phyloP scores from a whole-genome alignment of 2,888 invertebrate species.

The Mylabris sibirica region DNA sequence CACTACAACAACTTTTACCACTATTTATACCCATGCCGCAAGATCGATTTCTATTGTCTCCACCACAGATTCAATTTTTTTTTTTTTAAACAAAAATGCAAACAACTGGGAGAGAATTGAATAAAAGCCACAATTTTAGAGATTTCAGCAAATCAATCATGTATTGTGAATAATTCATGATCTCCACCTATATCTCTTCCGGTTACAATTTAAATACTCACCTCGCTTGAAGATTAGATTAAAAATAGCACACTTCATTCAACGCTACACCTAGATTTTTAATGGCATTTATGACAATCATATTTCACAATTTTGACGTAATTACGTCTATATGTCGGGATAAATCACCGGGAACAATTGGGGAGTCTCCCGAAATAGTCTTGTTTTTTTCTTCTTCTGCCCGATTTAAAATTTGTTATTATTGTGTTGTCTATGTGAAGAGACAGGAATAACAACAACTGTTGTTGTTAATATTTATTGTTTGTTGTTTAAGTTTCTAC shows the following conservation, averaged over 20 bases:
- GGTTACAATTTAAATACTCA: too few species aligned
- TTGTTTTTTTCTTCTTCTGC: constrained; percentile 40
- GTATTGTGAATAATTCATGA: not conserved
- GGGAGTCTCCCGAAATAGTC: constrained; percentile 30
- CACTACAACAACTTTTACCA: constrained; percentile 47
- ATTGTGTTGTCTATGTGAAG: constrained; percentile 36
- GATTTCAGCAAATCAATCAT: not conserved
- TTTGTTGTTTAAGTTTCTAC: not conserved
- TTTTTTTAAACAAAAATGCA: not conserved
- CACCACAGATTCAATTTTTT: constrained; percentile 10
- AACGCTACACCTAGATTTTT: constrained; percentile 22
- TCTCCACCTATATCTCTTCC: too few species aligned
- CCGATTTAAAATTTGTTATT: constrained; percentile 41
- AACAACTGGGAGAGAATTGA: not conserved
- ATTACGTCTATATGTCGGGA: constrained; percentile 48
- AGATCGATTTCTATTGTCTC: constrained; percentile 46
- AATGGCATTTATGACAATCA: constrained; percentile 47
- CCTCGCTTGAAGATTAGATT: constrained; percentile 16
- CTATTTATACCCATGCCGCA: constrained; percentile 43
- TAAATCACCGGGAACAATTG: constrained; percentile 48
- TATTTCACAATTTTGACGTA: constrained; percentile 50
- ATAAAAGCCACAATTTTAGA: not conserved
- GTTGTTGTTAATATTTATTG: constrained; percentile 31
- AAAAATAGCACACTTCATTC: constrained; percentile 30
- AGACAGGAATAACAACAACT: constrained; percentile 48